Conservation (phyloP, 2,797 vertebrate genomes). For the Scarus forsteni region DNA sequence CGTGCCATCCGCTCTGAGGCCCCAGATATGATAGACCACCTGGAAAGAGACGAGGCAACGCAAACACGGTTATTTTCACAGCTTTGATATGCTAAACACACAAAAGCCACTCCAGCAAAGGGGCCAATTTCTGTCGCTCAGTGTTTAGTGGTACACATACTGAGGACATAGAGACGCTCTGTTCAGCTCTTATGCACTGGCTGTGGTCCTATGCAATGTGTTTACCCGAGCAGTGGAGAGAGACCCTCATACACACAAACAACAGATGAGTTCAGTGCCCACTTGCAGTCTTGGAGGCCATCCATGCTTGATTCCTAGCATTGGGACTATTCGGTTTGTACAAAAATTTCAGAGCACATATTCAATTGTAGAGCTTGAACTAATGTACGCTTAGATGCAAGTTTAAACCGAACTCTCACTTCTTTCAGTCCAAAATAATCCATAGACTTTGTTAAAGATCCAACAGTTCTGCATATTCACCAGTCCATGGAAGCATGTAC, state of each 20-base stretch:
- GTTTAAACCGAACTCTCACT: too few species aligned
- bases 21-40: slow-evolving; percentile 85
- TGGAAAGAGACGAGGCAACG: slow-evolving; percentile 80
- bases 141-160: slow-evolving; percentile 73
- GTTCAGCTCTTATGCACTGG: slow-evolving; percentile 79
- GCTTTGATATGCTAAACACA: slow-evolving; percentile 85
- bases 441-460: too few species aligned
- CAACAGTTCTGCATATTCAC: too few species aligned
- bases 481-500: too few species aligned
- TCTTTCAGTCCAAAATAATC: too few species aligned
- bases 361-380: too few species aligned
- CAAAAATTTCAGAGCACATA: too few species aligned
- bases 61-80: slow-evolving; percentile 89
- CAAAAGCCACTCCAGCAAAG: slow-evolving; percentile 71
- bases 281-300: slow-evolving; percentile 71
- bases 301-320: slow-evolving; percentile 67
- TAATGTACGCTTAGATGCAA: too few species aligned
- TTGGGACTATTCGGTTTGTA: slow-evolving; percentile 37
- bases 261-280: slow-evolving; percentile 63
- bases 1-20: slow-evolving; percentile 73
- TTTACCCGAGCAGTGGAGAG: slow-evolving; percentile 77
- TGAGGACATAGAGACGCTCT: slow-evolving; percentile 76
- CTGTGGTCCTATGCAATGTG: slow-evolving; percentile 76
- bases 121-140: slow-evolving; percentile 72
- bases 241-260: slow-evolving; percentile 72